Evolutionary conservation across 1,140 invertebrate species (phyloP).

Genomic region (Eurytemora carolleeae): DNA sequence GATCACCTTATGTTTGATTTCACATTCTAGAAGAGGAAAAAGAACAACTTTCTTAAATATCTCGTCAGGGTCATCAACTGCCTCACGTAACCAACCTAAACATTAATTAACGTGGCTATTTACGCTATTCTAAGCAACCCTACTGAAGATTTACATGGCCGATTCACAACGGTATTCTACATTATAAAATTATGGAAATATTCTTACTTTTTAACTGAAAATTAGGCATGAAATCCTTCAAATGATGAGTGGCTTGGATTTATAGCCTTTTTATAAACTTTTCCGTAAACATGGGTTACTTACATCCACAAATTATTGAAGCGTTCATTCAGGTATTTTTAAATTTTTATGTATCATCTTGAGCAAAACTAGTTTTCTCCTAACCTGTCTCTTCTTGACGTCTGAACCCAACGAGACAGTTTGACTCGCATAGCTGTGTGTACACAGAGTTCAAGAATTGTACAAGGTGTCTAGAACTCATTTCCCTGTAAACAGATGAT

Average conservation of each 20-base stretch:
- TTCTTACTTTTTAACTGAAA: too few relatives aligned
- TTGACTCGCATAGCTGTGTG: conserved; percentile 44
- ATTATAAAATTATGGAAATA: too few relatives aligned
- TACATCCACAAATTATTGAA: too few relatives aligned
- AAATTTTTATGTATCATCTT: too few relatives aligned
- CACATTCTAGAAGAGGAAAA: conserved; percentile 61
- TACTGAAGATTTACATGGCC: too few relatives aligned
- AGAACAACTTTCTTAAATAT: conserved; percentile 69
- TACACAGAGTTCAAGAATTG: conserved; percentile 64
- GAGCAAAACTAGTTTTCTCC: too few relatives aligned
- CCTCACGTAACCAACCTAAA: neutral
- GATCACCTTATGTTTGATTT: conserved; percentile 52
- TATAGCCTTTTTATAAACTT: too few relatives aligned
- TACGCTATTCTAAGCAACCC: conserved; percentile 20
- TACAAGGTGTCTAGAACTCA: conserved; percentile 44
- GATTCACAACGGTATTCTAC: too few relatives aligned
- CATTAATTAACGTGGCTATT: conserved; percentile 30
- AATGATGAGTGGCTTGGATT: too few relatives aligned
- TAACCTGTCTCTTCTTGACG: conserved; percentile 56
- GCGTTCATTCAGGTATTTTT: too few relatives aligned
- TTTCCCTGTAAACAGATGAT: conserved; percentile 41
- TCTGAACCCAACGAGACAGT: conserved; percentile 41
- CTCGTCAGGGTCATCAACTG: conserved; percentile 45
- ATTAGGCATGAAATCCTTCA: too few relatives aligned
- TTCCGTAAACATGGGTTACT: too few relatives aligned